A percentile compares a stretch with the other conserved stretches of the same genome.
phyloP scores from a whole-genome alignment of 2,113 vertebrate species.

The Brachionichthys hirsutus region DNA sequence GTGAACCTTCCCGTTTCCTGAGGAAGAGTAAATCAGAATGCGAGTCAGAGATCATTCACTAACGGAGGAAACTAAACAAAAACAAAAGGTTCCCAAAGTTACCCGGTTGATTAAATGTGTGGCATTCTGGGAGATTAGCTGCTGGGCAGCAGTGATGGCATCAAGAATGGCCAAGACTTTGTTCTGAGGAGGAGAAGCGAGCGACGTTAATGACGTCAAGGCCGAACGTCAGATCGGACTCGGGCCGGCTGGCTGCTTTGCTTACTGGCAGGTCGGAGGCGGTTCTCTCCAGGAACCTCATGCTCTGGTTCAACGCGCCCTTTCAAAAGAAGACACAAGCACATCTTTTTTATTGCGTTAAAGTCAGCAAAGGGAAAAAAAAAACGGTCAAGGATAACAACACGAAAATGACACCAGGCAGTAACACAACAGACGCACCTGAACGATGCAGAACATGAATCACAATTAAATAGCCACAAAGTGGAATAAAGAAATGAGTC shows the following conservation, averaged over 20 bases:
- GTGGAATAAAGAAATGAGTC: slow-evolving; percentile 1
- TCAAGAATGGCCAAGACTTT: slow-evolving; percentile 78
- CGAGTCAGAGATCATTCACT: neutral
- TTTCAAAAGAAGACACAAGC: slow-evolving; percentile 30
- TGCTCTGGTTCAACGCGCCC: slow-evolving; percentile 82
- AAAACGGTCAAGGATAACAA: neutral
- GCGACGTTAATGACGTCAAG: neutral
- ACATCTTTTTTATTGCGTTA: neutral
- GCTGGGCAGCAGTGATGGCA: slow-evolving; percentile 82
- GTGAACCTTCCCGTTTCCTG: slow-evolving; percentile 87
- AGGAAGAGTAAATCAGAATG: neutral
- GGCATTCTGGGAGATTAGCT: slow-evolving; percentile 83
- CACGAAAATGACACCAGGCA: slow-evolving; percentile 14
- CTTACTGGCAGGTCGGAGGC: slow-evolving; percentile 83
- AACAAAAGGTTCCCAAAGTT: slow-evolving; percentile 7
- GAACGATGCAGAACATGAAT: slow-evolving; percentile 25
- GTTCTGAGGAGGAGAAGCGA: slow-evolving; percentile 65
- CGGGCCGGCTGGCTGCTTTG: neutral
- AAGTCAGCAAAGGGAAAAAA: too few species aligned
- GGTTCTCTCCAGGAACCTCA: slow-evolving; percentile 81
- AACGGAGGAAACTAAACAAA: neutral
- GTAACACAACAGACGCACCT: neutral
- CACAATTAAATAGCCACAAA: slow-evolving; percentile 49
- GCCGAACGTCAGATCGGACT: neutral
- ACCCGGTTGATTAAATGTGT: slow-evolving; percentile 82